phyloP scores from a whole-genome alignment of 2,888 invertebrate genomes.

The Scrobipalpa costella region DNA sequence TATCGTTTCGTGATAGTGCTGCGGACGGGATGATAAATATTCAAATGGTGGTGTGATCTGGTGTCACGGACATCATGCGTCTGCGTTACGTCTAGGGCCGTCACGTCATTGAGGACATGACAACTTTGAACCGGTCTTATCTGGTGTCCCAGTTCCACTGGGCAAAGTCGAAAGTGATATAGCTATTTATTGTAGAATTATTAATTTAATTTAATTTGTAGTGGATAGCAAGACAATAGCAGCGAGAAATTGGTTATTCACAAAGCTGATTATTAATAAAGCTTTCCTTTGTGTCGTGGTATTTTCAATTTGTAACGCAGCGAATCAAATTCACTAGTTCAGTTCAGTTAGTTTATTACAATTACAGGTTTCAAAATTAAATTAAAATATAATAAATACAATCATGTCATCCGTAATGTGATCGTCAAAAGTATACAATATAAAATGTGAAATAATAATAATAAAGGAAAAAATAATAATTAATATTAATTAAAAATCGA shows the following conservation, averaged over 20 bases:
- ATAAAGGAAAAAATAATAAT: too few relatives aligned
- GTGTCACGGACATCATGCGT: slow-evolving; percentile 24
- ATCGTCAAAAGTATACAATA: too few relatives aligned
- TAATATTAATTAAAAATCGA: too few relatives aligned
- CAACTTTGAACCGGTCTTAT: background rate
- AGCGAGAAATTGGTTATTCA: background rate
- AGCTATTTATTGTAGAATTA: background rate
- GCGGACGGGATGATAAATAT: background rate
- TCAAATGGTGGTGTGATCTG: background rate
- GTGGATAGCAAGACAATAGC: background rate
- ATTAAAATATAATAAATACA: too few relatives aligned
- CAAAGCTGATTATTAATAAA: background rate
- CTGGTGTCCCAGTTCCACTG: background rate
- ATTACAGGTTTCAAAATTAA: too few relatives aligned
- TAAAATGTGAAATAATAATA: too few relatives aligned
- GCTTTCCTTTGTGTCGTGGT: background rate
- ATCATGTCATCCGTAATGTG: too few relatives aligned
- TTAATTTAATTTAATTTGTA: background rate
- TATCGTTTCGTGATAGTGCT: background rate
- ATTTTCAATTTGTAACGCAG: background rate
- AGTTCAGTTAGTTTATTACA: too few relatives aligned
- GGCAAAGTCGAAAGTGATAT: background rate
- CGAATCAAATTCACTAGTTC: background rate
- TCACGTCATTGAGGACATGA: slow-evolving; percentile 8
- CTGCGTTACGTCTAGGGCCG: slow-evolving; percentile 42